Conservation (phyloP, 2,113 vertebrate genomes). For the Eurystomus gularis region DNA sequence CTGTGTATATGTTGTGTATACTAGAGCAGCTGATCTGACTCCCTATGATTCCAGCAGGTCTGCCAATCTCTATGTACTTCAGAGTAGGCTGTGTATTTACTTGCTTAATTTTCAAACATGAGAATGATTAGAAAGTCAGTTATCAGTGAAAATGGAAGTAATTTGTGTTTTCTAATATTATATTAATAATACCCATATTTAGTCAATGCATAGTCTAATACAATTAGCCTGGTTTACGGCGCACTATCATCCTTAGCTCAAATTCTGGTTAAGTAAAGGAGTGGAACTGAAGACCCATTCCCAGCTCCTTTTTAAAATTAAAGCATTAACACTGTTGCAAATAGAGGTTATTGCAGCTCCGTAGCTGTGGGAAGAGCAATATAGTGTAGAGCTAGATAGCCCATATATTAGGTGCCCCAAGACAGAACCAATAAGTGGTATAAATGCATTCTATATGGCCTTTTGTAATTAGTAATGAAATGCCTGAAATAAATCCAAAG, state of each 20-base stretch:
- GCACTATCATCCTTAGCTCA: neutral
- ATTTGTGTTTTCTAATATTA: neutral
- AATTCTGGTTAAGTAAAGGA: neutral
- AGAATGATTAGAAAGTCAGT: neutral
- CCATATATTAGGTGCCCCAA: conserved; percentile 41
- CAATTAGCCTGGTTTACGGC: neutral
- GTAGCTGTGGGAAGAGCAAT: conserved; percentile 22
- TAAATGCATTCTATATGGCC: conserved; percentile 29
- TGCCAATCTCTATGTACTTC: neutral
- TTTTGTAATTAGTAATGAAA: conserved; percentile 57
- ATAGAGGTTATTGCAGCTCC: neutral
- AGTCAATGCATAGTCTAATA: neutral
- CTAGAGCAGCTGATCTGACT: neutral
- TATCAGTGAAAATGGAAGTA: neutral
- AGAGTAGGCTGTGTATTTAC: neutral
- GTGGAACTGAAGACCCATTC: neutral
- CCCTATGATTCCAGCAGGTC: neutral
- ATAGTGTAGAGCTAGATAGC: neutral
- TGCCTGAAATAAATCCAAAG: conserved; percentile 58
- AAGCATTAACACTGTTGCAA: conserved; percentile 26
- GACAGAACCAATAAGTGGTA: conserved; percentile 33
- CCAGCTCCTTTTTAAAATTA: conserved; percentile 4
- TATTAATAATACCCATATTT: neutral
- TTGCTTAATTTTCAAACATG: neutral
- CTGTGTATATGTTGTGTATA: neutral